phyloP scores from a whole-genome alignment of 2,888 invertebrate species.

The Caenorhabditis drosophilae region DNA sequence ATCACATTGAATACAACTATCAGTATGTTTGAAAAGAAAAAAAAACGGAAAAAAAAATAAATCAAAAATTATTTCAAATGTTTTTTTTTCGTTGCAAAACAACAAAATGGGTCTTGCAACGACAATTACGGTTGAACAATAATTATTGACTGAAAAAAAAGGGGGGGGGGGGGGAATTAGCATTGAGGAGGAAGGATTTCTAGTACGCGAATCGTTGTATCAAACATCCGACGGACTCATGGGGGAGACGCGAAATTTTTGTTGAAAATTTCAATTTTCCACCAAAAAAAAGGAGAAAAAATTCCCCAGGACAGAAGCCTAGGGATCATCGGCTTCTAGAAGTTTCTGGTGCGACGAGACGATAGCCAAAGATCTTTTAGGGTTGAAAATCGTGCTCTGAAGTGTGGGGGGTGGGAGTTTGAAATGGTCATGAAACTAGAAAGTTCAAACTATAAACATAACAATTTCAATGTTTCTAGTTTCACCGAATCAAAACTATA shows the following conservation, averaged over 20 bases:
- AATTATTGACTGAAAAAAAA: neutral
- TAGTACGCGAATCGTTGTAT: too few relatives aligned
- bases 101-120: neutral
- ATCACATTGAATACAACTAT: constrained; percentile 16
- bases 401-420: neutral
- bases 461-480: constrained; percentile 10
- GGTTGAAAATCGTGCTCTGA: neutral
- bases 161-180: too few relatives aligned
- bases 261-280: too few relatives aligned
- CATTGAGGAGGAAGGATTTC: too few relatives aligned
- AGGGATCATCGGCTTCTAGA: neutral
- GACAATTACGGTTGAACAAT: neutral
- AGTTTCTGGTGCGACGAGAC: neutral
- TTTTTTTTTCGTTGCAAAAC: neutral
- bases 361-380: neutral
- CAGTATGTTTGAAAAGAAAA: constrained; percentile 4
- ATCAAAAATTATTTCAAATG: too few relatives aligned
- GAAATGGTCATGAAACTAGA: neutral
- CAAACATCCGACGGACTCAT: too few relatives aligned
- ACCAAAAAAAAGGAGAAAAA: too few relatives aligned
- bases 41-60: neutral
- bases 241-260: neutral
- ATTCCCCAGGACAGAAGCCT: neutral
- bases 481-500: constrained; percentile 20
- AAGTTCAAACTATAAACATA: neutral